Percentiles rank a stretch among this genome's conserved stretches.
phyloP scores from a whole-genome alignment of 2,888 invertebrate genomes.

The Oxycera nigricornis region DNA sequence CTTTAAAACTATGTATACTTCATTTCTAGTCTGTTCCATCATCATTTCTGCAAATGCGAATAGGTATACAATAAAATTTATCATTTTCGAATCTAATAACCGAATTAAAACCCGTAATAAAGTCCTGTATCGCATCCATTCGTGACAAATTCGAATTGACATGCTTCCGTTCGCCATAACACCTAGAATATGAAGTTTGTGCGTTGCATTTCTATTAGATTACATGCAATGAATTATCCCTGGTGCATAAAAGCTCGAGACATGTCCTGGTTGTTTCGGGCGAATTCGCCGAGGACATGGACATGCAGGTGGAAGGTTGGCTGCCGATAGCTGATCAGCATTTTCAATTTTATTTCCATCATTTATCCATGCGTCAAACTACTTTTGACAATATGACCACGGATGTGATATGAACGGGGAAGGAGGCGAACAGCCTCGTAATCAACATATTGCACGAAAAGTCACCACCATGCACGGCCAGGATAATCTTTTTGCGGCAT shows the following conservation, averaged over 20 bases:
- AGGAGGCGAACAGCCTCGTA: neutral
- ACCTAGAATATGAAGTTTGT: conserved; percentile 7
- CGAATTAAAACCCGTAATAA: conserved; percentile 14
- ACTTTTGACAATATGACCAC: conserved; percentile 15
- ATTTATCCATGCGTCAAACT: conserved; percentile 18
- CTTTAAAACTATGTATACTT: no score
- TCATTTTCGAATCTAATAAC: conserved; percentile 8
- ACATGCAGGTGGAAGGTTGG: neutral
- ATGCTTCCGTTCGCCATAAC: conserved; percentile 21
- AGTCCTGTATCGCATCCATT: neutral
- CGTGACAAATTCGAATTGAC: conserved; percentile 19
- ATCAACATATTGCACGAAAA: neutral
- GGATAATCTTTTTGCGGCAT: no score
- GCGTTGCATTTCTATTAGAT: conserved; percentile 7
- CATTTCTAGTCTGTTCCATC: no score
- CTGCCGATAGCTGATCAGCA: conserved; percentile 24
- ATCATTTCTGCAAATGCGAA: neutral
- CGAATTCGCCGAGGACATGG: neutral
- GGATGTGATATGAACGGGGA: neutral
- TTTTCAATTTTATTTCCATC: conserved; percentile 25
- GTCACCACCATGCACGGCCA: neutral
- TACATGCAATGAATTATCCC: conserved; percentile 12
- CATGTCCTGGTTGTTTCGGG: neutral
- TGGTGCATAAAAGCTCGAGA: neutral
- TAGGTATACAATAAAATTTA: neutral